Evolutionary conservation across 2,797 vertebrate genomes (phyloP).

Genomic region (Pseudopleuronectes americanus): DNA sequence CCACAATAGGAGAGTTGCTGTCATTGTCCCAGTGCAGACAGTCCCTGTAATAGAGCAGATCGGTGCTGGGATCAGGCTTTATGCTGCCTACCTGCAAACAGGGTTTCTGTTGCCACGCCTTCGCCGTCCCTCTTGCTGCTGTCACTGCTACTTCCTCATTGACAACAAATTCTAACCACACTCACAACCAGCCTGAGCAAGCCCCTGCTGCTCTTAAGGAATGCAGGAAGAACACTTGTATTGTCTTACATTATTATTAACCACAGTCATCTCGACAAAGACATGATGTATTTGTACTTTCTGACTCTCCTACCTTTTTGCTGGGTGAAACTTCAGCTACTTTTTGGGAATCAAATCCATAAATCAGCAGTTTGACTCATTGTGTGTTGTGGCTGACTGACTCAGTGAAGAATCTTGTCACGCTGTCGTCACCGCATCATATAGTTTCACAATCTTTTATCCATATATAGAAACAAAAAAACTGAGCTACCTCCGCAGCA

Average conservation of each 20-base stretch:
- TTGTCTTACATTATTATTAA: not conserved
- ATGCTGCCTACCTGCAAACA: constrained; percentile 49
- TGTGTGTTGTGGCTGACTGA: not conserved
- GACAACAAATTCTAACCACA: not conserved
- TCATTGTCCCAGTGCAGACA: constrained; percentile 71
- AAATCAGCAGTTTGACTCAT: constrained; percentile 15
- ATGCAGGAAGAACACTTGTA: constrained; percentile 50
- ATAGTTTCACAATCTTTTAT: not conserved
- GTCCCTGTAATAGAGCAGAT: constrained; percentile 53
- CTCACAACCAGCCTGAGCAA: constrained; percentile 50
- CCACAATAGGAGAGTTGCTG: constrained; percentile 66
- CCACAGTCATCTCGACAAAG: not conserved
- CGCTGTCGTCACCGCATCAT: not conserved
- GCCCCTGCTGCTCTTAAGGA: constrained; percentile 36
- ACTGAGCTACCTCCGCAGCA: not conserved
- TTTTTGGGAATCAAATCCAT: constrained; percentile 11
- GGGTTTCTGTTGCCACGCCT: constrained; percentile 65
- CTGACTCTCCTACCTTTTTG: constrained; percentile 7
- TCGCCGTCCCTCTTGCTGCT: not conserved
- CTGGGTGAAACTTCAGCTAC: not conserved
- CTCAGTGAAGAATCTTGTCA: not conserved
- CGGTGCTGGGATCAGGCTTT: constrained; percentile 34
- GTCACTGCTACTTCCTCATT: constrained; percentile 63
- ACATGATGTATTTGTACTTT: not conserved
- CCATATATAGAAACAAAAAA: constrained; percentile 11